Evolutionary conservation across 2,113 vertebrate species (phyloP).

Genomic region (Misgurnus mizolepis): DNA sequence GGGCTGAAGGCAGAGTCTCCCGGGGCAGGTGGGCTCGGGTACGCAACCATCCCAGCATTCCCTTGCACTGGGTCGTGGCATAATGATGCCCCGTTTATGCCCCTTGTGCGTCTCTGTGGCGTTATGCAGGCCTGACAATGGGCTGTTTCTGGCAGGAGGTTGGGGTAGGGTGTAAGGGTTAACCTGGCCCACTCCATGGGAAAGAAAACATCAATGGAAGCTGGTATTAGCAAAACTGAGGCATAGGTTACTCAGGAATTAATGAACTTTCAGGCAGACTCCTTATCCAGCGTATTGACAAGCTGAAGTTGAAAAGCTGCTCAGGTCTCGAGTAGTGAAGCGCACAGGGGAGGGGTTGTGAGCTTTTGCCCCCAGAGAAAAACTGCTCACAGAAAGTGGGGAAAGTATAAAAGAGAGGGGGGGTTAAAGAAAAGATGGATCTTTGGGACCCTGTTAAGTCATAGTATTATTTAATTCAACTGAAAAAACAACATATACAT

Average conservation of each 20-base stretch:
- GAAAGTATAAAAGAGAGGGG: slow-evolving; percentile 34
- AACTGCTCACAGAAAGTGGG: slow-evolving; percentile 29
- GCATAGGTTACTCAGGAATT: slow-evolving; percentile 67
- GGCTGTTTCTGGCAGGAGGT: slow-evolving; percentile 35
- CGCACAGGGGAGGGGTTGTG: slow-evolving; percentile 10
- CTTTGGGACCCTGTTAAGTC: too few relatives aligned
- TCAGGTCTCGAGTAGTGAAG: slow-evolving; percentile 49
- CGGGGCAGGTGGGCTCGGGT: slow-evolving; percentile 66
- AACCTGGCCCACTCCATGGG: slow-evolving; percentile 60
- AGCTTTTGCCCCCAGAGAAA: slow-evolving; percentile 28
- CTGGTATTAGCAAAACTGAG: slow-evolving; percentile 59
- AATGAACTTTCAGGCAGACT: slow-evolving; percentile 69
- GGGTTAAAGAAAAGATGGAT: slow-evolving; percentile 31
- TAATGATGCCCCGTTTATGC: slow-evolving; percentile 36
- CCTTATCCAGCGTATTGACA: slow-evolving; percentile 66
- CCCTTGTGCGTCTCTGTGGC: slow-evolving; percentile 34
- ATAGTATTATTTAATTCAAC: neutral
- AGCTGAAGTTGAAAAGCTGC: slow-evolving; percentile 64
- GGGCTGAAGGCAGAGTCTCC: slow-evolving; percentile 67
- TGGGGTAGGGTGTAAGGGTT: slow-evolving; percentile 56
- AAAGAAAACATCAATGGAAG: slow-evolving; percentile 67
- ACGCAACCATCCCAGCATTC: slow-evolving; percentile 61
- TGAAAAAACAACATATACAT: too few relatives aligned
- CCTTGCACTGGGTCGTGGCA: slow-evolving; percentile 29
- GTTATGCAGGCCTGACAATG: slow-evolving; percentile 35